Base-by-base conservation (phyloP, 2,888 invertebrate genomes). In the Carterocephalus palaemon region DNA sequence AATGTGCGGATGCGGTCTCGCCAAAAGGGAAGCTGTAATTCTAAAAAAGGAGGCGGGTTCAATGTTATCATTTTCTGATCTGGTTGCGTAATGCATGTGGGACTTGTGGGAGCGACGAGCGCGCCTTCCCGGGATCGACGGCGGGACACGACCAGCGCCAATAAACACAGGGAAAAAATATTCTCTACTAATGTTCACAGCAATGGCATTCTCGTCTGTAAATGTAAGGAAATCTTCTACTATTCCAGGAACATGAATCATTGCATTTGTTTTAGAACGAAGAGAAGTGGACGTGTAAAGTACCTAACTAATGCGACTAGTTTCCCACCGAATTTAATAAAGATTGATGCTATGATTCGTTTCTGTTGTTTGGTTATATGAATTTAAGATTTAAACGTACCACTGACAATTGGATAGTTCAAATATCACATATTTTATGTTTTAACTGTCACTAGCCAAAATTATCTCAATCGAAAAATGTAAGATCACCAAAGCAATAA, bases 11-110 rank as follows among this genome's bases (percentile, higher is more conserved):
- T 37, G 48, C 53, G 48, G 71, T 68, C 55, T 67, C 50, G 55
- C 74, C 75, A 72, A 73, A 73, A 56, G 54, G 51, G 63, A 62
- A 53, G 48, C 43, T 31, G 46, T 59, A 53, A 39, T 48, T 60
- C 62, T 57, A 52, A 51, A 54, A 53, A 49, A 49, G 58, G 59
- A 64, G 52, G 56, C 56, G 29, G 56, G 59, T 53, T 62, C 54
- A 59, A 56, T 64, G 59, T 60, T 66, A 64, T 60, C 57, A 57
- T 64, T 67, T 64, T 65, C 56, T 56, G 51, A 47, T 50, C 49
- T 40, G 46, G 49, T 45, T 49, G 37, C 43, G 41, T 49, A 46
- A 51, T 51, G 42, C 46, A 51, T 48, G 51, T 51, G 46, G n/a
- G n/a, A n/a, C 46, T 48, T 48, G 51, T 51, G 42, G 42, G 51